Evolutionary conservation across 2,113 vertebrate genomes (phyloP), one percentile per base, ranked within the genome.

Genomic region (Ovibos moschatus): DNA sequence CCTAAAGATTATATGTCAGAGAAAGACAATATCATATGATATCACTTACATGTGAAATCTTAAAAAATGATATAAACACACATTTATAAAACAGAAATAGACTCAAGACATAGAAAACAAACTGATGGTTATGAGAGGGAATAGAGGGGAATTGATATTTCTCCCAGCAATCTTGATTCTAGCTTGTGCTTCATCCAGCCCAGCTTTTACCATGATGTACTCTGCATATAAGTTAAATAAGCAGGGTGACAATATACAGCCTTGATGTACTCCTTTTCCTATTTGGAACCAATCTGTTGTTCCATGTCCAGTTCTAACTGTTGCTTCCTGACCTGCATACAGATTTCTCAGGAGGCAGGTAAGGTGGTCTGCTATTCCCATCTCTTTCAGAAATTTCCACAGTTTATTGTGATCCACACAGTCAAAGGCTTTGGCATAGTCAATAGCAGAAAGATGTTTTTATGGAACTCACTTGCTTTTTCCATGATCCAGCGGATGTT

Each of bases 401-500:
- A 36, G 4, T 36, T 71, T 71, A 17, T 1, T 36, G 64, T 36
- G 64, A 71, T 36, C n/a, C 64, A 71, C 64, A 36, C n/a, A 36
- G 17, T 21, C 64, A 71, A 71, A 36, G n/a, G 64, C 64, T 71
- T 71, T 71, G n/a, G 17, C 9, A 21, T 71, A 36, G 64, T 71
- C n/a, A 71, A 71, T 36, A 71, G n/a, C 9, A 71, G n/a, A 36
- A 71, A 36, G 64, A 21, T 36, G 64, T 21, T 71, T 36, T 71
- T 71, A 0, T 36, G 9, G 64, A 71, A 71, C n/a, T 71, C n/a
- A 0, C 64, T 67, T 21, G 64, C 17, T 67, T 36, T 36, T 67
- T 36, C n/a, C 0, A 21, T 36, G n/a, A 36, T 67, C 17, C 2
- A 1, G 16, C 0, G 0, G 64, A 67, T 67, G 64, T 36, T 36